Percentiles rank a stretch among this genome's conserved stretches.
Conservation (phyloP, 2,888 invertebrate genomes). For the Auanema sp. region DNA sequence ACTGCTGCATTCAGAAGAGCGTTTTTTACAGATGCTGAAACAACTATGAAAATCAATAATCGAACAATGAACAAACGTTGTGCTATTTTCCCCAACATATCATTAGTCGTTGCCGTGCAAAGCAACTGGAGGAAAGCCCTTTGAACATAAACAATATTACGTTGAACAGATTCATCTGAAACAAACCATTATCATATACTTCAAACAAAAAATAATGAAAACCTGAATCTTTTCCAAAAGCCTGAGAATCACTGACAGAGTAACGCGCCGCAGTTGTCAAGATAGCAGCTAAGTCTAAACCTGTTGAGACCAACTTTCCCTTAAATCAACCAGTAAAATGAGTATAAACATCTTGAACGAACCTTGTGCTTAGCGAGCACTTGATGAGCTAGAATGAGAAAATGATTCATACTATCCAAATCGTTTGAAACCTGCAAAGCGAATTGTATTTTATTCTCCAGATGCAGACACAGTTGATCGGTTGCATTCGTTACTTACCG, state of each 20-base stretch:
- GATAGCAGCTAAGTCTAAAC: no score
- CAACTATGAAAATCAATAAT: background rate
- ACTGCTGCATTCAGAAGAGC: constrained; percentile 35
- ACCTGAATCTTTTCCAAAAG: no score
- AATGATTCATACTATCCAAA: constrained; percentile 65
- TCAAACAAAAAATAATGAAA: no score
- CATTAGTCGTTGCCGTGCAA: constrained; percentile 27
- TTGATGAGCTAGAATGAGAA: constrained; percentile 71
- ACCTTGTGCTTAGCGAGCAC: constrained; percentile 70
- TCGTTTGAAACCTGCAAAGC: constrained; percentile 42
- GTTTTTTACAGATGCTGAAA: constrained; percentile 15
- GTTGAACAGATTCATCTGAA: constrained; percentile 29
- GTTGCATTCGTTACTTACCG: constrained; percentile 18
- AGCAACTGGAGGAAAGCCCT: constrained; percentile 42
- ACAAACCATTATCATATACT: no score
- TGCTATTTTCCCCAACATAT: constrained; percentile 26
- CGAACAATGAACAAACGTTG: constrained; percentile 1
- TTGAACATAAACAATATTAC: constrained; percentile 37
- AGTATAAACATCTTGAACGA: background rate
- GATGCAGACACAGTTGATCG: background rate
- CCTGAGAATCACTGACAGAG: no score
- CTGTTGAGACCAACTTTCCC: no score
- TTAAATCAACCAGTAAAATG: background rate
- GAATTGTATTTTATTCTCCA: background rate
- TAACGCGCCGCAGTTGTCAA: no score